phyloP scores from a whole-genome alignment of 2,113 vertebrate genomes.

The Phocoena phocoena region DNA sequence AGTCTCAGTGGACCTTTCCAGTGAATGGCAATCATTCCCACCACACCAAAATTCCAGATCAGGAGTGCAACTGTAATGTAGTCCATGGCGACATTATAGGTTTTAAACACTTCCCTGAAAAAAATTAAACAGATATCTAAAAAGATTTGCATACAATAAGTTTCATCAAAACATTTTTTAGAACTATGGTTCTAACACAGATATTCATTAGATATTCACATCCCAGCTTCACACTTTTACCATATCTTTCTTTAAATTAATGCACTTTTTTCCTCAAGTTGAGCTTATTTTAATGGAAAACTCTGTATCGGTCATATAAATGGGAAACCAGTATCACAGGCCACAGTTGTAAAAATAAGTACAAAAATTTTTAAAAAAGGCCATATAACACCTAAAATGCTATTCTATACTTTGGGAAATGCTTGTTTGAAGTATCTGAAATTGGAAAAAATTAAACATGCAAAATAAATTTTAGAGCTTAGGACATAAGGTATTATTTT shows the following conservation, averaged over 20 bases:
- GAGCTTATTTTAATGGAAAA: conserved; percentile 22
- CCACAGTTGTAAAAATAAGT: neutral
- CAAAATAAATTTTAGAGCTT: neutral
- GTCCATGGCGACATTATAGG: conserved; percentile 98
- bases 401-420: neutral
- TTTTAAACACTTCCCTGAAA: conserved; percentile 97
- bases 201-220: neutral
- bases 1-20: conserved; percentile 98
- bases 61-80: conserved; percentile 93
- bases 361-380: neutral
- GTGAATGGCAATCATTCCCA: conserved; percentile 99
- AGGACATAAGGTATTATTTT: neutral
- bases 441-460: neutral
- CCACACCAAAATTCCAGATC: conserved; percentile 98
- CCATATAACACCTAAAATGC: neutral
- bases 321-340: neutral
- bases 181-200: conserved; percentile 16
- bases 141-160: neutral
- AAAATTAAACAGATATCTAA: conserved; percentile 25
- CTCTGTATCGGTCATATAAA: conserved; percentile 5
- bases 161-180: conserved; percentile 53
- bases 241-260: conserved; percentile 1
- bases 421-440: neutral
- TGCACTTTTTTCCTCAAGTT: neutral
- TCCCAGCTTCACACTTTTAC: neutral